These are phyloP conservation scores for Glyphotaelius pellucidus DNA, from an alignment of 2,888 invertebrate species.

Conservation along the genomic window DNA sequence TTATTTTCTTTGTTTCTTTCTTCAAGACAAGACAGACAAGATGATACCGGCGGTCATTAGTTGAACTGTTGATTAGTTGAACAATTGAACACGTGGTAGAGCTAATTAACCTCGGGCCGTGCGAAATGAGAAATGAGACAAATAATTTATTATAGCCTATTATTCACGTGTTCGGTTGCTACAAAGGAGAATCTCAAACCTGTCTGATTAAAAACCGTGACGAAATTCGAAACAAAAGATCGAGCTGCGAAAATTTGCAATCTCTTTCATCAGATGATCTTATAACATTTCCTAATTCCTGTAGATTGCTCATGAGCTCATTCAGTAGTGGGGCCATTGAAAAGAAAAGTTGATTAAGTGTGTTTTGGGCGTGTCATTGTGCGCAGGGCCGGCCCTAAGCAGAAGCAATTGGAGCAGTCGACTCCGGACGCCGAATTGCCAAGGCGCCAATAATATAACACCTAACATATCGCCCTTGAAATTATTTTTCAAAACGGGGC, in stretches of 20 bases:
- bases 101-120: background rate
- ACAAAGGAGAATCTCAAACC: background rate
- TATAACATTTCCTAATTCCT: too few species aligned
- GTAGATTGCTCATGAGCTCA: too few species aligned
- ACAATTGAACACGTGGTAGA: background rate
- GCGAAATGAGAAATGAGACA: conserved; percentile 2
- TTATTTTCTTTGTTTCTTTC: too few species aligned
- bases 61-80: background rate
- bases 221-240: background rate
- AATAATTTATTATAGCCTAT: background rate
- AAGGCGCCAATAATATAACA: too few species aligned
- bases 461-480: too few species aligned
- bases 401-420: too few species aligned
- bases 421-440: too few species aligned
- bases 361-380: too few species aligned
- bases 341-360: too few species aligned
- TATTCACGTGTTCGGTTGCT: background rate
- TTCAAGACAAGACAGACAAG: background rate
- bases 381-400: too few species aligned
- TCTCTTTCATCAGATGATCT: background rate
- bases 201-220: background rate
- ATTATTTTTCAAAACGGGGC: too few species aligned
- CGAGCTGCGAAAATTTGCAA: background rate
- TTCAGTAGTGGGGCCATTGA: too few species aligned
- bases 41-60: background rate